Evolutionary conservation across 2,113 vertebrate species (phyloP).

Genomic region (Mustelus asterias): DNA sequence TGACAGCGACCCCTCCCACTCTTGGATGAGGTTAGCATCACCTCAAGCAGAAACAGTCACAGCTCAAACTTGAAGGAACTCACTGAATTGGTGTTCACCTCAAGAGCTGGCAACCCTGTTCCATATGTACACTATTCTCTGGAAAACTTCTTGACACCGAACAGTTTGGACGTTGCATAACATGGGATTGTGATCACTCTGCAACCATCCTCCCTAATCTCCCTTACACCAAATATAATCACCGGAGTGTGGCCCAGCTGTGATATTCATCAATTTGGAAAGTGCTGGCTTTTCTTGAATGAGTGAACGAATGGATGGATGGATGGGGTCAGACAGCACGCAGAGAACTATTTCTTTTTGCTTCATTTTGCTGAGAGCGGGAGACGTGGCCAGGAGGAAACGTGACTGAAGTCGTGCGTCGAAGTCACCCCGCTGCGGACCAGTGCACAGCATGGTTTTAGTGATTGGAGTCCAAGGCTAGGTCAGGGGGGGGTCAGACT

Average conservation of each 20-base stretch:
- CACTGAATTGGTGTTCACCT: too few species aligned
- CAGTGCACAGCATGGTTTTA: not conserved
- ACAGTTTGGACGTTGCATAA: not conserved
- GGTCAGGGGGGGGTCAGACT: not conserved
- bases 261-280: not conserved
- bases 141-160: not conserved
- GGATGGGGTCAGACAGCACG: not conserved
- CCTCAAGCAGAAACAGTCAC: not conserved
- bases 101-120: not conserved
- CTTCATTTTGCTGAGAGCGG: not conserved
- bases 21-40: not conserved
- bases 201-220: not conserved
- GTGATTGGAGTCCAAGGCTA: constrained; percentile 12
- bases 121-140: not conserved
- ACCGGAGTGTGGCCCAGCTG: not conserved
- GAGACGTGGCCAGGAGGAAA: not conserved
- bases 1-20: not conserved
- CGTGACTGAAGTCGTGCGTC: not conserved
- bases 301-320: too few species aligned
- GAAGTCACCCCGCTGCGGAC: not conserved
- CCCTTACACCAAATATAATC: not conserved
- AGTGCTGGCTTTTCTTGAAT: not conserved
- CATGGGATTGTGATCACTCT: not conserved
- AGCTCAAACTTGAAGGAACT: not conserved
- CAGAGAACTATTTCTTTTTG: not conserved